Evolutionary conservation across 2,888 invertebrate genomes (phyloP), one percentile per base, ranked within the genome.

Genomic region (Corythucha ciliata): DNA sequence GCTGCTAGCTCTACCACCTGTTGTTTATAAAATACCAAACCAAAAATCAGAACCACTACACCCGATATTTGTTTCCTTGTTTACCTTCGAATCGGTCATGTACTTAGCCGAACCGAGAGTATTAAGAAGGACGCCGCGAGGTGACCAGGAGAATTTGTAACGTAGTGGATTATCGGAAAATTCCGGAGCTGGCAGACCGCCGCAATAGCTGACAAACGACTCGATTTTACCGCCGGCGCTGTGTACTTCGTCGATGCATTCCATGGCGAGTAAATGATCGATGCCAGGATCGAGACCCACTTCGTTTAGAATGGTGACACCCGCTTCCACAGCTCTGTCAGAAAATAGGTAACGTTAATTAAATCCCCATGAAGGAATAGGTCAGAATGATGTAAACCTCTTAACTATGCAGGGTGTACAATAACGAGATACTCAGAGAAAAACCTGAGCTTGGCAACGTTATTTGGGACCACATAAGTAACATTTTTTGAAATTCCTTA

Each of bases 241-340:
- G 64, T 88, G 84, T 10, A 90, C 81, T 62, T 93, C 86, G 66
- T 97, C 92, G 62, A 98, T 93, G 66, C 92, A 93, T 67, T 99
- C 94, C 70, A 97, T 77, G 0, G 98, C 98, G 49, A 99, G 70
- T 59, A 99, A 74, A 69, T 98, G 98, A 68, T 96, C 94, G 60
- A 94, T 93, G n/a, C 97, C 98, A 0, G 98, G 98, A 67, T 99
- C 98, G 25, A 99, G 73, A 0, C 98, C 98, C 0, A 94, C 84
- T 72, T 98, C 98, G 66, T 97, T 98, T 57, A 99, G 72, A 34
- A 98, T 77, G 0, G 96, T 96, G 0, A 99, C 75, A 1, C 90
- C 93, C 1, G 91, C 90, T 26, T 84, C 80, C 42, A 79, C 75
- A 0, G 97, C 97, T 49, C 88, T 88, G 59, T 18, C 60, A 41